phyloP scores from a whole-genome alignment of 2,797 vertebrate genomes.

The Trematomus bernacchii region DNA sequence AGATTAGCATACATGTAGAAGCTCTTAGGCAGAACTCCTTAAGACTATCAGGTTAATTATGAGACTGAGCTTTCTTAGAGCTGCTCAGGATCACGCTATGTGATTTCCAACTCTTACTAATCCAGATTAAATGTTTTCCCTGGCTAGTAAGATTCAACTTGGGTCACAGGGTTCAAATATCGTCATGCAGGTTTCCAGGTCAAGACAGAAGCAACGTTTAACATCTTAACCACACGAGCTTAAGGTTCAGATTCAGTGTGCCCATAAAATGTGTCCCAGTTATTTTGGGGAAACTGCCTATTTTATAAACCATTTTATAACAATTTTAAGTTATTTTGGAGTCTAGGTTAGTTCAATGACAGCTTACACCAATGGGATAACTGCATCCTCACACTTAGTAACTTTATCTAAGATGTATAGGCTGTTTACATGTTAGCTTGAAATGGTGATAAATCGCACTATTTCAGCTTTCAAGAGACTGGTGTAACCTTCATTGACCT shows the following conservation, averaged over 20 bases:
- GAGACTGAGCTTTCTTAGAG: conserved; percentile 43
- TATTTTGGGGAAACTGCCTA: background rate
- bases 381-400: background rate
- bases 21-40: conserved; percentile 36
- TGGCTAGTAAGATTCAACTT: conserved; percentile 14
- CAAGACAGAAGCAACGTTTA: background rate
- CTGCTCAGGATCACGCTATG: conserved; percentile 37
- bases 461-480: background rate
- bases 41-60: conserved; percentile 61
- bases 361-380: background rate
- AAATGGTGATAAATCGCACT: conserved; percentile 23
- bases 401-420: background rate
- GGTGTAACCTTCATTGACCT: background rate
- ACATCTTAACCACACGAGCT: background rate
- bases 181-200: conserved; percentile 12
- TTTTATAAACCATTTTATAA: background rate
- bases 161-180: conserved; percentile 34
- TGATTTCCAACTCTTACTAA: conserved; percentile 42
- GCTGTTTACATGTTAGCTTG: conserved; percentile 16
- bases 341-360: background rate
- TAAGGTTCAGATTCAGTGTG: background rate
- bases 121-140: conserved; percentile 54
- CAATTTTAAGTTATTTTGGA: too few relatives aligned
- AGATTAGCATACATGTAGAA: conserved; percentile 51
- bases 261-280: background rate